Base-by-base conservation (phyloP, 2,113 vertebrate genomes). In the Phocoena sinus region DNA sequence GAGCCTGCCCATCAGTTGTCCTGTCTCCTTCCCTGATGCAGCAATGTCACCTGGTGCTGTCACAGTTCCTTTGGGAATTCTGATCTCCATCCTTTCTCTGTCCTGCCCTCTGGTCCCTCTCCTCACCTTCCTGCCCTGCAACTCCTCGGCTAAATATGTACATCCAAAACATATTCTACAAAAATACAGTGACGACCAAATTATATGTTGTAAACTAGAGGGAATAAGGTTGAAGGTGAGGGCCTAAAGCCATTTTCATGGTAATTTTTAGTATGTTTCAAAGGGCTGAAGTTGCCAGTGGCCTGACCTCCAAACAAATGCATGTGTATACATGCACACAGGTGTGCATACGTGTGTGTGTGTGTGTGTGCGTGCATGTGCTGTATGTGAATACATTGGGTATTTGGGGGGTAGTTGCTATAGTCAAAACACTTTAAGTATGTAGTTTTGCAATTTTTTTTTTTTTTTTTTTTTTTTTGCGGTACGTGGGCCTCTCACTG, bases 161-260 rank as follows among this genome's bases (percentile, higher is more conserved):
- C 1, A 58, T 21, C 60, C 85, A 47, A 85, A 92, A 77, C 26
- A 87, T 17, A 87, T 31, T 87, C 68, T 56, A 95, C 20, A 82
- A 76, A 76, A 65, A 41, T 38, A 70, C 44, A 89, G 87, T 96
- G 60, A 47, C 28, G 77, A 88, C 8, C 17, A 50, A 93, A 90
- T 41, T 68, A 84, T n/a, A 8, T 70, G 81, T 50, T 94, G 70
- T 68, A 95, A 92, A 74, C 33, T 58, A 80, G 21, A 84, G 36
- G 88, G 31, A 58, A 63, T 23, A 92, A 68, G 12, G 15, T 26
- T 96, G 31, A 86, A 9, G 33, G 17, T 87, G 10, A 95, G 7
- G 56, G 28, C 2, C 26, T 83, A 74, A 89, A 44, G 71, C 65
- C 31, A 74, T 90, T 93, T 87, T 67, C 73, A 81, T 0, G 33